Conservation (phyloP, 2,797 vertebrate species). For the Cirrhinus molitorella region DNA sequence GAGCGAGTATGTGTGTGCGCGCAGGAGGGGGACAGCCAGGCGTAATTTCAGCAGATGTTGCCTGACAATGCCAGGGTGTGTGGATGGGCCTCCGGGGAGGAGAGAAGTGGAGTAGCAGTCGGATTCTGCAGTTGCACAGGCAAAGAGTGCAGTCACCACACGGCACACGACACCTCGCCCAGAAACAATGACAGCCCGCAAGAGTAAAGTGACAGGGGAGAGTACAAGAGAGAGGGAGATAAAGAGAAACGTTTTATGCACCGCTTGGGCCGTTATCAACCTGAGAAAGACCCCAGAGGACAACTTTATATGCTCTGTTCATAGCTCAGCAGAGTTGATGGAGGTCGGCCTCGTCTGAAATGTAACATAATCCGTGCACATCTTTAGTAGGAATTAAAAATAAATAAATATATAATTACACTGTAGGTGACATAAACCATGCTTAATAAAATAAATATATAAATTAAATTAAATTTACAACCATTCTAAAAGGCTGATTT, state of each 20-base stretch:
- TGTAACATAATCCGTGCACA: not conserved
- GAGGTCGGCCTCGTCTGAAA: not conserved
- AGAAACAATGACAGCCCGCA: slow-evolving; percentile 39
- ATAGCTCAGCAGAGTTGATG: not conserved
- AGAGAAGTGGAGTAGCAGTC: slow-evolving; percentile 47
- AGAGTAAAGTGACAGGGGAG: slow-evolving; percentile 50
- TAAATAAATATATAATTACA: not conserved
- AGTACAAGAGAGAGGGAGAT: slow-evolving; percentile 6
- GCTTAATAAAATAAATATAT: too few species aligned
- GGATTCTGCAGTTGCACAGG: slow-evolving; percentile 42
- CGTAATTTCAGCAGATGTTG: slow-evolving; percentile 62
- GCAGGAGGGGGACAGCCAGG: slow-evolving; percentile 32
- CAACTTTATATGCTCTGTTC: slow-evolving; percentile 26
- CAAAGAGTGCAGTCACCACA: slow-evolving; percentile 51
- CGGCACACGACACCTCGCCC: slow-evolving; percentile 35
- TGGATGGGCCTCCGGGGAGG: slow-evolving; percentile 50
- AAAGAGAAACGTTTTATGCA: slow-evolving; percentile 25
- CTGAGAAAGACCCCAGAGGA: slow-evolving; percentile 7
- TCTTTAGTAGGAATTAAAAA: not conserved
- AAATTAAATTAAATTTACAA: too few species aligned
- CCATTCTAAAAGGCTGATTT: not conserved
- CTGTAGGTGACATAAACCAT: too few species aligned
- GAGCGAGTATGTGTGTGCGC: slow-evolving; percentile 23
- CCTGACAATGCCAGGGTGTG: slow-evolving; percentile 53
- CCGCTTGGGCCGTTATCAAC: slow-evolving; percentile 28